Evolutionary conservation across 2,113 vertebrate genomes (phyloP), one percentile per base, ranked within the genome.

Genomic region (Anguilla rostrata): DNA sequence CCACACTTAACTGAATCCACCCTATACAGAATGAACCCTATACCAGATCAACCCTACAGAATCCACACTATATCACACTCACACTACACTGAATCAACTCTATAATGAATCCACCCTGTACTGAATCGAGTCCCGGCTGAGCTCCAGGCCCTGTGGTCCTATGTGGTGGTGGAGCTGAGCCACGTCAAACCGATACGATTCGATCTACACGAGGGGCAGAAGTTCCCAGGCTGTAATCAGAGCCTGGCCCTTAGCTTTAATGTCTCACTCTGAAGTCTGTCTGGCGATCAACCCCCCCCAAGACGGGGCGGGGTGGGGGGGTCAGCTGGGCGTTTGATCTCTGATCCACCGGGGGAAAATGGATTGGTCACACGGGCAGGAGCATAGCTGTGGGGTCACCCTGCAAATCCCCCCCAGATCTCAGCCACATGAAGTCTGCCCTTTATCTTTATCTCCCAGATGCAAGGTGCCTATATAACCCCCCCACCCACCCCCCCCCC

Each of bases 241-340:
- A 82, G 80, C 71, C 85, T 34, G 43, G 85, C 81, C 83, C 29
- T 39, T 20, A 34, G 85, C 81, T 87, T 87, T 83, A 56, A 87
- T 83, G 81, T 87, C 41, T 83, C 63, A 57, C 82, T 83, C 63
- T 86, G 81, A 86, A 75, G 81, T 83, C 86, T 63, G 40, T 83
- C 34, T 14, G 18, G 40, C 40, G 43, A 49, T 83, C 41, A 83
- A 43, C 56, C 63, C 43, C 43, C 15, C 40, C 46, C 66, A 16
- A 22, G 60, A 20, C 18, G 14, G 18, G 56, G 15, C 56, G 12
- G 56, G 56, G 60, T 43, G 63, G 20, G 18, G 20, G 60, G 71
- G 26, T 34, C 71, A 34, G 71, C 71, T 1, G 82, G 60, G 40
- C 16, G 26, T 56, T 83, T 78, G 57, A 87, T 83, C 81, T 83